Evolutionary conservation across 2,888 invertebrate species (phyloP).

Genomic region (Eupithecia pulchellata): DNA sequence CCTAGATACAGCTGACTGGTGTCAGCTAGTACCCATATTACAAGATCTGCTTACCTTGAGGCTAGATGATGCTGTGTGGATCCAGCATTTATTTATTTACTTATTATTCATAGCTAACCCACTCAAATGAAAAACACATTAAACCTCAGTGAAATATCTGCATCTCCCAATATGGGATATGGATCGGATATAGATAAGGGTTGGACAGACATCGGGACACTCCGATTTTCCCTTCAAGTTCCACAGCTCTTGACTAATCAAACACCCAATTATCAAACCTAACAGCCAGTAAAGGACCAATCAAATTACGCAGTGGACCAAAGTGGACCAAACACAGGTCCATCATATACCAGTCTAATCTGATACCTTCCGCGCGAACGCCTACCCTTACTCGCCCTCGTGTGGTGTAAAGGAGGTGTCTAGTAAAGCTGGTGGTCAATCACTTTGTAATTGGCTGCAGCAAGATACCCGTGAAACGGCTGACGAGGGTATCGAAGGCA

Average conservation of each 20-base stretch:
- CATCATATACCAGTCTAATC: conserved; percentile 55
- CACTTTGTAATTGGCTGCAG: conserved; percentile 80
- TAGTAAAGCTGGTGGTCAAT: conserved; percentile 66
- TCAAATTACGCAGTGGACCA: conserved; percentile 77
- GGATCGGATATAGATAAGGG: too few relatives aligned
- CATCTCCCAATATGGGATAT: background rate
- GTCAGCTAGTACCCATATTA: too few relatives aligned
- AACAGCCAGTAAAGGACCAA: conserved; percentile 65
- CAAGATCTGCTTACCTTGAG: too few relatives aligned
- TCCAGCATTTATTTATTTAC: too few relatives aligned
- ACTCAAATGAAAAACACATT: too few relatives aligned
- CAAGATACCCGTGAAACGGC: conserved; percentile 83
- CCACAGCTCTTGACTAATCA: conserved; percentile 41
- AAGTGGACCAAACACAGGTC: conserved; percentile 51
- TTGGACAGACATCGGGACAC: background rate
- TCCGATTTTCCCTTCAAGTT: conserved; percentile 1
- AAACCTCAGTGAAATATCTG: background rate
- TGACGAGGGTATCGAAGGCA: conserved; percentile 75
- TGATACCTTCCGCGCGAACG: conserved; percentile 52
- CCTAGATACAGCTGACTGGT: too few relatives aligned
- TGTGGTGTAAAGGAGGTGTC: conserved; percentile 44
- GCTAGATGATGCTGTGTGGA: too few relatives aligned
- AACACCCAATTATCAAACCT: conserved; percentile 75
- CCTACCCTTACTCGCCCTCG: conserved; percentile 33
- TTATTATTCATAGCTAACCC: background rate